Evolutionary conservation across 2,888 invertebrate genomes (phyloP), one percentile per base, ranked within the genome.

Genomic region (Erebia epiphron): DNA sequence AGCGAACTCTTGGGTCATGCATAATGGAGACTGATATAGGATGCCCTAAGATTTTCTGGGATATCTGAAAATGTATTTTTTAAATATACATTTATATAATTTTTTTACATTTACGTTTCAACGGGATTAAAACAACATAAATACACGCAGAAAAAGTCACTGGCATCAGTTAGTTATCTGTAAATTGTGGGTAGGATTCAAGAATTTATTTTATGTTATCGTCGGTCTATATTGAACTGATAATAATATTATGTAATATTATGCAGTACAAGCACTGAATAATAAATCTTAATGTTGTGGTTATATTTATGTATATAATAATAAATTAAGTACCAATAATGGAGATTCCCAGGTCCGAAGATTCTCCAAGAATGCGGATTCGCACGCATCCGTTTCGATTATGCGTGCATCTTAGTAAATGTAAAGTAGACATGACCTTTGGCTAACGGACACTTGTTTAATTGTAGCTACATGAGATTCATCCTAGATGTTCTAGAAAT

Each of bases 331-430:
- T 54, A 54, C 54, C 54, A 41, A 64, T 54, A 64, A 26, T 62
- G 67, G 67, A 58, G 67, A 67, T 58, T 67, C 67, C 67, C 70
- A 70, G 46, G 61, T 60, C 54, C 13, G 54, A 66, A 60, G 67
- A 63, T 71, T 62, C 64, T 21, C 62, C 13, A 60, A 50, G 74
- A 72, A 74, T 74, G 74, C 74, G 74, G 74, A 74, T 74, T 35
- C 63, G 58, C 60, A 54, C 62, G 68, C 68, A 74, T 74, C 74
- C 74, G 74, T 70, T 73, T 73, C 56, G 52, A 73, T 62, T 64
- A 61, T 18, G 52, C 73, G 68, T 68, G 66, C 21, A 68, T 68
- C 65, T 71, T 56, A 71, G 71, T 73, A 67, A 71, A 73, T 73
- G 66, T 63, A 67, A 68, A 67, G 65, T 67, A 68, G 68, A 73